Percentiles rank a stretch among this genome's conserved stretches.
These are phyloP conservation scores for Drosophila buzzatii DNA, from an alignment of 2,888 invertebrate genomes.

Conservation along the genomic window DNA sequence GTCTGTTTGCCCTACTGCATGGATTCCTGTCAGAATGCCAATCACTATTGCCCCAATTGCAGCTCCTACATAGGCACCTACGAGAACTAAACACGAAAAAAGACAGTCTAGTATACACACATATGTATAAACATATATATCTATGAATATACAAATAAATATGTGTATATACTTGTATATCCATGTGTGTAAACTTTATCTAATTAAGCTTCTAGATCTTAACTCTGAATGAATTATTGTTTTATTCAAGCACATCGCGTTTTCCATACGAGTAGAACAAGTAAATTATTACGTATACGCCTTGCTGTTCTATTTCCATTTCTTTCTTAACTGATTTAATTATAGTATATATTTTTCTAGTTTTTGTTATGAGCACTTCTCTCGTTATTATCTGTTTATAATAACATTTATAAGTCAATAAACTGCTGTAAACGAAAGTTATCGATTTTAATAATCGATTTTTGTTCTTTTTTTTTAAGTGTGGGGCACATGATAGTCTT, in stretches of 20 bases:
- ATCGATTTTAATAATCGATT: slow-evolving; percentile 9
- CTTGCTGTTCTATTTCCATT: not conserved
- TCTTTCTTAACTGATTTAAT: not conserved
- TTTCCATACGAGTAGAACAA: slow-evolving; percentile 33
- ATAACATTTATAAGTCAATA: not conserved
- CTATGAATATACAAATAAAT: not conserved
- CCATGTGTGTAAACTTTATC: not conserved
- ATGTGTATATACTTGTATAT: not conserved
- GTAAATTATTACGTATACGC: slow-evolving; percentile 41
- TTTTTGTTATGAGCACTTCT: not conserved
- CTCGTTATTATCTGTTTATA: not conserved
- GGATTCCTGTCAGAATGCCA: slow-evolving; percentile 86
- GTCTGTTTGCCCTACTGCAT: slow-evolving; percentile 87
- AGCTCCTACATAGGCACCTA: slow-evolving; percentile 87
- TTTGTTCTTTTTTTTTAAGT: not conserved
- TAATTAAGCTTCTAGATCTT: slow-evolving; percentile 18
- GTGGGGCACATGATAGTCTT: not conserved
- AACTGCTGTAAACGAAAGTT: not conserved
- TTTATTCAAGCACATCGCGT: slow-evolving; percentile 7
- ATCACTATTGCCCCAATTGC: slow-evolving; percentile 88
- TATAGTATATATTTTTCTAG: not conserved
- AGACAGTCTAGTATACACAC: not conserved
- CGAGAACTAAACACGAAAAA: slow-evolving; percentile 56
- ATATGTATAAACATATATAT: not conserved
- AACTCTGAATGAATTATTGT: slow-evolving; percentile 17